These are phyloP conservation scores for Archocentrus centrarchus DNA, from an alignment of 2,113 vertebrate species.

Conservation along the genomic window DNA sequence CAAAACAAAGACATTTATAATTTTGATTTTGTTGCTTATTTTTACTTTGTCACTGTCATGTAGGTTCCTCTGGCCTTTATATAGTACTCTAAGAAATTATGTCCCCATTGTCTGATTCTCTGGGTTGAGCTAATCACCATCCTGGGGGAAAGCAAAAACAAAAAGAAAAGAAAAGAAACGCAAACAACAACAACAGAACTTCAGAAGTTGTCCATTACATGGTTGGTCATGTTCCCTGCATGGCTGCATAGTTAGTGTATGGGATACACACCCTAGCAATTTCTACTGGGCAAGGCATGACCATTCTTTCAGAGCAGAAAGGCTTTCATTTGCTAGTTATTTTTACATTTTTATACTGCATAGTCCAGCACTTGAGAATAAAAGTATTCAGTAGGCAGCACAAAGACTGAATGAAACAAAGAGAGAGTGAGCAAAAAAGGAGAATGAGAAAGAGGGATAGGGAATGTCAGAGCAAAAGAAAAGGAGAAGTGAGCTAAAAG, in stretches of 20 bases:
- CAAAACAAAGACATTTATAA: not conserved
- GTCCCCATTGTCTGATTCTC: conserved; percentile 14
- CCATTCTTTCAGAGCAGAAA: conserved; percentile 12
- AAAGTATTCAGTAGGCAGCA: conserved; percentile 10
- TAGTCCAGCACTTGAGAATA: conserved; percentile 31
- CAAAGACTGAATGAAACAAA: conserved; percentile 7
- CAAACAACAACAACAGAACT: conserved; percentile 8
- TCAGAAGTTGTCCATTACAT: conserved; percentile 13
- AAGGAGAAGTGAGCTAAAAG: conserved; percentile 16
- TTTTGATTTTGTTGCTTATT: not conserved
- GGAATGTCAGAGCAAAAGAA: not conserved
- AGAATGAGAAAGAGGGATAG: not conserved
- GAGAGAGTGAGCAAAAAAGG: not conserved
- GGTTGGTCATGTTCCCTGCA: not conserved
- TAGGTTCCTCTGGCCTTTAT: not conserved
- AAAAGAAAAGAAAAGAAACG: not conserved
- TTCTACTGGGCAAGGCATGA: conserved; percentile 15
- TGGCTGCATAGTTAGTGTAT: conserved; percentile 18
- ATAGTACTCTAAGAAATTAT: conserved; percentile 28
- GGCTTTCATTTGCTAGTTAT: conserved; percentile 34
- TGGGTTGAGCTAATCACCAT: not conserved
- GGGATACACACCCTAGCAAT: conserved; percentile 20
- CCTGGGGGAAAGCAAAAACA: not conserved
- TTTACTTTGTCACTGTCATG: not conserved
- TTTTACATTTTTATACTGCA: conserved; percentile 36